These are phyloP conservation scores for Drosophila leontia DNA, from an alignment of 1,140 invertebrate species.

Conservation along the genomic window DNA sequence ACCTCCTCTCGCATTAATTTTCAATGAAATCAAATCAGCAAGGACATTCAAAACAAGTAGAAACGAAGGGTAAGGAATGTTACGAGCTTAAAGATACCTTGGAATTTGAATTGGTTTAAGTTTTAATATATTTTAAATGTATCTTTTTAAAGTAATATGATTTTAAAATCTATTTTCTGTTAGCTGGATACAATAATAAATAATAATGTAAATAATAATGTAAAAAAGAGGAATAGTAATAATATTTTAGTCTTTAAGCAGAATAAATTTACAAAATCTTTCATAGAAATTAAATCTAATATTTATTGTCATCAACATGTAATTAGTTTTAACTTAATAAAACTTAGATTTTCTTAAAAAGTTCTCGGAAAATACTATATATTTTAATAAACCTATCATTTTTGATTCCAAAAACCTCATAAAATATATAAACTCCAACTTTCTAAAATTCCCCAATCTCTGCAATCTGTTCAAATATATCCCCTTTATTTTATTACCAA, in stretches of 20 bases:
- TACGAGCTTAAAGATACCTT: constrained; percentile 2
- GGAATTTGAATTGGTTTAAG: not conserved
- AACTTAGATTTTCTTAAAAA: not conserved
- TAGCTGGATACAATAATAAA: too few relatives aligned
- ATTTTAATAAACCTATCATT: not conserved
- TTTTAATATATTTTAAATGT: not conserved
- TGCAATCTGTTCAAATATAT: not conserved
- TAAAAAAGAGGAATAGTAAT: too few relatives aligned
- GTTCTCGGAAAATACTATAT: not conserved
- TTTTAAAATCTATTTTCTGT: too few relatives aligned
- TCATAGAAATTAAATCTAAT: too few relatives aligned
- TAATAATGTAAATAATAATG: too few relatives aligned
- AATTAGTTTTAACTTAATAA: fast-evolving
- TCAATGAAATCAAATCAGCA: constrained; percentile 75
- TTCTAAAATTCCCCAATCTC: not conserved
- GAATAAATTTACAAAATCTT: too few relatives aligned
- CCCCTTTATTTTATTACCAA: not conserved
- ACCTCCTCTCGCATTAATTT: constrained; percentile 76
- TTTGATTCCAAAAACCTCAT: not conserved
- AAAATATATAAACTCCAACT: not conserved
- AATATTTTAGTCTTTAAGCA: too few relatives aligned
- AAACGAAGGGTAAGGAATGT: not conserved
- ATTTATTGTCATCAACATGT: not conserved
- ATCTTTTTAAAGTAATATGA: not conserved
- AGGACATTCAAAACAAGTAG: constrained; percentile 61